Percentiles rank a stretch among this genome's conserved stretches.
phyloP scores from a whole-genome alignment of 1,140 invertebrate genomes.

The Hormaphis cornu region DNA sequence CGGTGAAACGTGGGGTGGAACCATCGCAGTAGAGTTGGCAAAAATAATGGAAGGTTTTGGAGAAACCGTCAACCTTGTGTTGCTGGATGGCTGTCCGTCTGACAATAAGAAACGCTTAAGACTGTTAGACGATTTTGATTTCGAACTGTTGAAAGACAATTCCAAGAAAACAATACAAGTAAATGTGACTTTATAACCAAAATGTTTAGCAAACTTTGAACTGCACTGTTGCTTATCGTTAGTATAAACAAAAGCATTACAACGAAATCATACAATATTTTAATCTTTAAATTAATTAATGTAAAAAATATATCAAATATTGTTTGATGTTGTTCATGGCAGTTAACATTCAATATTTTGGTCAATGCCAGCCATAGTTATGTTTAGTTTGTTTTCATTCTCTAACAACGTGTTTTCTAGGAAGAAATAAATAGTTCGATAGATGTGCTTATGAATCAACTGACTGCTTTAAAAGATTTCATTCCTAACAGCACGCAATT shows the following conservation, averaged over 20 bases:
- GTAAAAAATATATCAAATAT: too few relatives aligned
- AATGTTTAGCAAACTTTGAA: background rate
- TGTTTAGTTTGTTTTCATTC: too few relatives aligned
- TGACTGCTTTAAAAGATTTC: background rate
- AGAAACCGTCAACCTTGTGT: slow-evolving; percentile 28
- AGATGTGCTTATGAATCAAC: background rate
- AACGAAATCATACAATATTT: too few relatives aligned
- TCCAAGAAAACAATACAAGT: background rate
- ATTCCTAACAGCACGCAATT: slow-evolving; percentile 9
- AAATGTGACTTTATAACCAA: too few relatives aligned
- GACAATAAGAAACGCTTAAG: background rate
- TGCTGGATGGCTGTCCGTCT: slow-evolving; percentile 25
- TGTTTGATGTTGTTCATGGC: too few relatives aligned
- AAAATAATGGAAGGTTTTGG: slow-evolving; percentile 34
- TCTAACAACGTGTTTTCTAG: background rate
- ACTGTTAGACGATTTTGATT: background rate
- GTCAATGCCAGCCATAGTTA: too few relatives aligned
- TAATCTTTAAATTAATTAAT: too few relatives aligned
- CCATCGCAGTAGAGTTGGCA: slow-evolving; percentile 33
- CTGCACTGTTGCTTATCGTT: too few relatives aligned
- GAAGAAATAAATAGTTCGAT: background rate
- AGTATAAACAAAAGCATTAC: too few relatives aligned
- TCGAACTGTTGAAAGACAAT: background rate
- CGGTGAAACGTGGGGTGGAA: slow-evolving; percentile 36
- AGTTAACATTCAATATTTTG: too few relatives aligned